A percentile compares a stretch with the other conserved stretches of the same genome.
Conservation (phyloP, 1,140 invertebrate species). For the Phymorhynchus buccinoides region DNA sequence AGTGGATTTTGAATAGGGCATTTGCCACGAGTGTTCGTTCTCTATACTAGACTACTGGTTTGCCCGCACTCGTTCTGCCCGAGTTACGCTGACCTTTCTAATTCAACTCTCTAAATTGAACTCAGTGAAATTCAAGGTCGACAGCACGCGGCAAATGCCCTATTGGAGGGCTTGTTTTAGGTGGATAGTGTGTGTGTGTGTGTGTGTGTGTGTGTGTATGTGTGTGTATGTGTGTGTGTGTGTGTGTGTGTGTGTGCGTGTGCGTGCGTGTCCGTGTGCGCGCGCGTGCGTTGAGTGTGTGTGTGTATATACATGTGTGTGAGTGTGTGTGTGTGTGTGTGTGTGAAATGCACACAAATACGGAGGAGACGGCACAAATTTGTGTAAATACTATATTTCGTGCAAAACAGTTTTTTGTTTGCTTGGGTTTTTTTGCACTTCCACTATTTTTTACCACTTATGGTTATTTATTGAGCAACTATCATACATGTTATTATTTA, state of each 20-base stretch:
- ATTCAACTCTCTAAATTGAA: too few species aligned
- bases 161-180: too few species aligned
- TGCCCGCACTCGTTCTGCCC: too few species aligned
- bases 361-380: not conserved
- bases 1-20: too few species aligned
- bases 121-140: too few species aligned
- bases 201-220: conserved; percentile 5
- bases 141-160: too few species aligned
- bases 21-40: too few species aligned
- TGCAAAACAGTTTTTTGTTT: not conserved
- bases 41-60: too few species aligned
- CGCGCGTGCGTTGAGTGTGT: not conserved
- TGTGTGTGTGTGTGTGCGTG: conserved; percentile 15
- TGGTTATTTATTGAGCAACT: not conserved
- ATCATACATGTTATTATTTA: not conserved
- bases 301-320: not conserved
- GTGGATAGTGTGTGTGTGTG: too few species aligned
- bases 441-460: not conserved
- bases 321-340: conserved; percentile 9
- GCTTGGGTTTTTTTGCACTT: not conserved
- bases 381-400: not conserved
- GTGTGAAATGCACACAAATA: not conserved
- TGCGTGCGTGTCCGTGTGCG: not conserved
- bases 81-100: too few species aligned
- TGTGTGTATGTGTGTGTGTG: conserved; percentile 25